Percentiles rank a stretch among this genome's conserved stretches.
These are phyloP conservation scores for Ormia ochracea DNA, from an alignment of 2,888 invertebrate species.

Conservation along the genomic window DNA sequence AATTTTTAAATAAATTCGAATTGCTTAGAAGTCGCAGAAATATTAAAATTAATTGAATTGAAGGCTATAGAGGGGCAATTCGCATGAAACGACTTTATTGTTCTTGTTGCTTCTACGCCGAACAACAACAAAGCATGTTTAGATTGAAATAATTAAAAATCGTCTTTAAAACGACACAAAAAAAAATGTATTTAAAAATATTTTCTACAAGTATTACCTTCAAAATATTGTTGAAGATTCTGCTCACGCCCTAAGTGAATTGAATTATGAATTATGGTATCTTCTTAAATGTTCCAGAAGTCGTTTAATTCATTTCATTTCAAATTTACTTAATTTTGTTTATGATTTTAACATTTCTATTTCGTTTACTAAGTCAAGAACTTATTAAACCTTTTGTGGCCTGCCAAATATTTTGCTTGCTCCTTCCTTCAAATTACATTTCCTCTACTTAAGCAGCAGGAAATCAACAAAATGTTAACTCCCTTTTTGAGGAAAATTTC, in stretches of 20 bases:
- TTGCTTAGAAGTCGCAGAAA: too few species aligned
- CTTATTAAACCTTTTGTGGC: conserved; percentile 42
- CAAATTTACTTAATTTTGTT: not conserved
- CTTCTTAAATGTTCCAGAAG: not conserved
- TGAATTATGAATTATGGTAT: conserved; percentile 26
- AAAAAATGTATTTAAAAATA: too few species aligned
- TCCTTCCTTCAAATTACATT: conserved; percentile 1
- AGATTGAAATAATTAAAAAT: too few species aligned
- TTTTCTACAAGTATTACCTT: too few species aligned
- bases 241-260: not conserved
- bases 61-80: not conserved
- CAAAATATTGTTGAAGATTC: conserved; percentile 6
- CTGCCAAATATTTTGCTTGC: conserved; percentile 23
- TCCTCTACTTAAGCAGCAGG: conserved; percentile 49
- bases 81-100: too few species aligned
- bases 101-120: too few species aligned
- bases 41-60: not conserved
- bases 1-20: too few species aligned
- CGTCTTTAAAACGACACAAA: too few species aligned
- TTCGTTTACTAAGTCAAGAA: conserved; percentile 24
- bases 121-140: too few species aligned
- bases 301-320: conserved; percentile 12
- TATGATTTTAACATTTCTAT: not conserved
- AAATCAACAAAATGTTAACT: conserved; percentile 51
- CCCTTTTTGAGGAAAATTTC: conserved; percentile 46